phyloP scores from a whole-genome alignment of 2,888 invertebrate species.

The Leucophora obtusa region DNA sequence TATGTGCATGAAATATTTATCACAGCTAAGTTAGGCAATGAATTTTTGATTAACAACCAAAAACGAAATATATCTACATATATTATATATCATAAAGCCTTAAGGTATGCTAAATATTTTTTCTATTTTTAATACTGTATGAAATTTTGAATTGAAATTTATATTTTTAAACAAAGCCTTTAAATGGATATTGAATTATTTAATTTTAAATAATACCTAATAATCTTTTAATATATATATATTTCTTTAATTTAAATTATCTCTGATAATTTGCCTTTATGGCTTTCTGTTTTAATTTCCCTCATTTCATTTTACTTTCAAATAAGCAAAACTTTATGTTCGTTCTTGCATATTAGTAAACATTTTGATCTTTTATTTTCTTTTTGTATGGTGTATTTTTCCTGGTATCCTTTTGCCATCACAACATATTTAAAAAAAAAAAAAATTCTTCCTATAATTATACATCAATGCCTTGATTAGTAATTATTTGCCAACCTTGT shows the following conservation, averaged over 20 bases:
- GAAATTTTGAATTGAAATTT: too few relatives aligned
- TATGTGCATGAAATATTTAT: conserved; percentile 27
- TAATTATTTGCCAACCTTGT: conserved; percentile 5
- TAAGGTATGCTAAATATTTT: not conserved
- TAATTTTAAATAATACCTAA: too few relatives aligned
- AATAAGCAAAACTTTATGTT: not conserved
- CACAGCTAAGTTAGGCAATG: not conserved
- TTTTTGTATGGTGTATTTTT: not conserved
- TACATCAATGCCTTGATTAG: conserved; percentile 5
- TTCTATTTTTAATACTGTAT: not conserved
- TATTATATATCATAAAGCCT: not conserved
- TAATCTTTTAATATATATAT: too few relatives aligned
- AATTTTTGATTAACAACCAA: not conserved
- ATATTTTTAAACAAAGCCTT: not conserved
- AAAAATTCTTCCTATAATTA: not conserved
- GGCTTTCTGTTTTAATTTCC: not conserved
- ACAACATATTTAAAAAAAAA: too few relatives aligned
- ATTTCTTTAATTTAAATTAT: not conserved
- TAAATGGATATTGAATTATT: not conserved
- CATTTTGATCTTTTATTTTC: not conserved
- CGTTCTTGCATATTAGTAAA: not conserved
- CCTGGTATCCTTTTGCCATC: not conserved
- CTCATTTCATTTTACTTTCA: not conserved
- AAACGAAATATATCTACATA: not conserved
- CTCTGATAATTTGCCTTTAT: not conserved